Evolutionary conservation across 2,113 vertebrate species (phyloP), one percentile per base, ranked within the genome.

Genomic region (Nothocercus julius): DNA sequence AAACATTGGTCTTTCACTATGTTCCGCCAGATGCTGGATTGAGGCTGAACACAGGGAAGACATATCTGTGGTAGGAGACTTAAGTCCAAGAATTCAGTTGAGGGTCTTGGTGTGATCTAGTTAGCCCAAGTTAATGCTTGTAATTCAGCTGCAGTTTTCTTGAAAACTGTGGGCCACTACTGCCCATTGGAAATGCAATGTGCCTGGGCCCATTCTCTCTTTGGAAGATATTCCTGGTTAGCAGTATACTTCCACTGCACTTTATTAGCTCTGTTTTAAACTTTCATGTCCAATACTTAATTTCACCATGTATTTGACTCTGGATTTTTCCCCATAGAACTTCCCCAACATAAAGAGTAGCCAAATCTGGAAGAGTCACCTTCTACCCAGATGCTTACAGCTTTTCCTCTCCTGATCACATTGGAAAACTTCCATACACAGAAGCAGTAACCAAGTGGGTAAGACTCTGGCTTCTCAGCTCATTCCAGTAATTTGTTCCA

Each of bases 401-500:
- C 9, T 95, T 83, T 27, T 75, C 59, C 72, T 74, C 64, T 51
- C 74, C 82, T 69, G 67, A 69, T 28, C 49, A 68, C 38, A 14
- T 14, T 20, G 72, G 77, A 73, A 82, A 67, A 5, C 66, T 82
- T 45, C 81, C 70, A 61, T 2, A 15, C 36, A 75, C 84, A 83
- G 59, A 51, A 77, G 56, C 27, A 80, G 54, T 78, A 73, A 42
- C 67, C 28, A 11, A 25, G 36, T 44, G 51, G 42, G 59, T 40
- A 82, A 75, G 63, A 74, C 66, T 75, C 40, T 45, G 81, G 45
- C 38, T 92, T 70, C 85, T 89, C 80, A 81, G 44, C 80, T 88
- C 84, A 79, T 95, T 27, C 74, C 28, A 9, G 59, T 45, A 63
- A 94, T 91, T 85, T 89, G 83, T 94, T 93, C 88, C 84, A 82